These are phyloP conservation scores for Pitta sordida DNA, from an alignment of 2,113 vertebrate genomes.

Conservation along the genomic window DNA sequence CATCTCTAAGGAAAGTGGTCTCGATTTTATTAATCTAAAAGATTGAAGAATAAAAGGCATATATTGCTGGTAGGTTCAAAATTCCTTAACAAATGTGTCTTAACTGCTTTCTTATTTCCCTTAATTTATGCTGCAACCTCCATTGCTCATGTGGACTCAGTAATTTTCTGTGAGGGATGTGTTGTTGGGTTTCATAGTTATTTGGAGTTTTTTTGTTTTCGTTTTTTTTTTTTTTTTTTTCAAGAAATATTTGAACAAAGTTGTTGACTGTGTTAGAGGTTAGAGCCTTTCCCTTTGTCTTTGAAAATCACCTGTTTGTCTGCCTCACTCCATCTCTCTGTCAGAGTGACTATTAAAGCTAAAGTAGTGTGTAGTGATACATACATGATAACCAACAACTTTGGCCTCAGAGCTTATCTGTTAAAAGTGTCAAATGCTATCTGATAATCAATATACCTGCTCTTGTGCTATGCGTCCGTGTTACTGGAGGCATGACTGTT, in stretches of 20 bases:
- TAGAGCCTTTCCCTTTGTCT: constrained; percentile 7
- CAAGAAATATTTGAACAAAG: neutral
- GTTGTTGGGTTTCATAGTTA: neutral
- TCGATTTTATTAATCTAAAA: constrained; percentile 66
- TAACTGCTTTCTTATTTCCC: constrained; percentile 45
- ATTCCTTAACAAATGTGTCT: constrained; percentile 48
- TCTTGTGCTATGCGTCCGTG: neutral
- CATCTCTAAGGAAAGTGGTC: constrained; percentile 51
- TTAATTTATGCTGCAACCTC: neutral
- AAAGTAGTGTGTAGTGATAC: constrained; percentile 55
- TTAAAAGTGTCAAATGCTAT: constrained; percentile 67
- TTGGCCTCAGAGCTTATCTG: constrained; percentile 67
- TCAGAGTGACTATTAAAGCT: constrained; percentile 54
- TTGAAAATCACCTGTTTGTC: neutral
- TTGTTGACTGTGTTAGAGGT: neutral
- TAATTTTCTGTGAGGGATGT: neutral
- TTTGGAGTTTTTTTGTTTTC: neutral
- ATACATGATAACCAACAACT: constrained; percentile 59
- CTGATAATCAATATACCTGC: constrained; percentile 67
- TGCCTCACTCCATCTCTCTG: constrained; percentile 18
- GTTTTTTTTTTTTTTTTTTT: neutral
- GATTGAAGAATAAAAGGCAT: constrained; percentile 47
- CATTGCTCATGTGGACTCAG: neutral
- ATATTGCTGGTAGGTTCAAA: constrained; percentile 60
- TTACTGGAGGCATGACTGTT: constrained; percentile 51